These are phyloP conservation scores for Drosophila paramelanica DNA, from an alignment of 2,888 invertebrate species.

Conservation along the genomic window DNA sequence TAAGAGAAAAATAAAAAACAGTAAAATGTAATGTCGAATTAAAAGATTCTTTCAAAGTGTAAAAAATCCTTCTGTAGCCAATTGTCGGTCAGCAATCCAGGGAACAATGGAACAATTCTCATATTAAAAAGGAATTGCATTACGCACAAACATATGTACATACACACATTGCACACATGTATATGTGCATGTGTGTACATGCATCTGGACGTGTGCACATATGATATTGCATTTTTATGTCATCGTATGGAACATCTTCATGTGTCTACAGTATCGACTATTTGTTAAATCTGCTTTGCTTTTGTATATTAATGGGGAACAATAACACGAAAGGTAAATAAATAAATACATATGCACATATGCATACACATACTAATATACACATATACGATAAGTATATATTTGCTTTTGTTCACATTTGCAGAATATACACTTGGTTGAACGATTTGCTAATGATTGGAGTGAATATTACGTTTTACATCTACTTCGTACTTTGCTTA, in stretches of 20 bases:
- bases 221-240: not conserved
- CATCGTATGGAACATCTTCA: not conserved
- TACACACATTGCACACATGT: not conserved
- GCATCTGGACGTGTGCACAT: not conserved
- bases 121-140: not conserved
- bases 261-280: not conserved
- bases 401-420: not conserved
- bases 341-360: conserved; percentile 3
- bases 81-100: too few relatives aligned
- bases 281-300: not conserved
- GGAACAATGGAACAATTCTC: not conserved
- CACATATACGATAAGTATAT: not conserved
- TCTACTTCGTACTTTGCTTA: not conserved
- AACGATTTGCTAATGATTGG: not conserved
- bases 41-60: too few relatives aligned
- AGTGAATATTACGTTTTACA: not conserved
- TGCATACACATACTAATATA: not conserved
- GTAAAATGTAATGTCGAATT: not conserved
- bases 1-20: not conserved
- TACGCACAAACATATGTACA: not conserved
- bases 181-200: not conserved
- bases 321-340: conserved; percentile 18
- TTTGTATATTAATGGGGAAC: not conserved
- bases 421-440: not conserved
- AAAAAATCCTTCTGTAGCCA: too few relatives aligned